phyloP scores from a whole-genome alignment of 1,140 invertebrate genomes.

The Pseudachorutes palmiensis region DNA sequence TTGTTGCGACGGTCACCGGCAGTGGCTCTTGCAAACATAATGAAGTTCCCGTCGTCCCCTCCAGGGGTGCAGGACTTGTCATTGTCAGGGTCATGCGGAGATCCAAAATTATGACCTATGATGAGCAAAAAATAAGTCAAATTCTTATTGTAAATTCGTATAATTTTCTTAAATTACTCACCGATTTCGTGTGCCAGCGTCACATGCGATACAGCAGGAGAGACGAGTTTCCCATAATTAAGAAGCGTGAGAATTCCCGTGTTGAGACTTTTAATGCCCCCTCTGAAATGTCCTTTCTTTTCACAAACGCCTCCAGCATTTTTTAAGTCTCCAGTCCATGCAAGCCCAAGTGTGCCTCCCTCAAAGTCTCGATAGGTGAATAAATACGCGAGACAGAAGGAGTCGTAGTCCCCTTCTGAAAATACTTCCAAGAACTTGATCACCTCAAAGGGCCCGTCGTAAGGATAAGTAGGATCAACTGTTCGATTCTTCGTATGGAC shows the following conservation, averaged over 20 bases:
- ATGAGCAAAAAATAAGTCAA: conserved; percentile 41
- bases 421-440: conserved; percentile 89
- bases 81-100: conserved; percentile 89
- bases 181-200: conserved; percentile 95
- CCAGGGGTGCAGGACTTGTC: conserved; percentile 59
- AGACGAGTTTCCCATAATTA: conserved; percentile 98
- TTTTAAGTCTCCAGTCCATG: conserved; percentile 92
- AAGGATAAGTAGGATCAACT: conserved; percentile 74
- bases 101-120: conserved; percentile 92
- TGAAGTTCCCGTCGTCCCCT: conserved; percentile 53
- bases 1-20: conserved; percentile 60
- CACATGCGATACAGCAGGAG: conserved; percentile 93
- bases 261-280: conserved; percentile 89
- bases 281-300: conserved; percentile 89
- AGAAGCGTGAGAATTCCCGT: conserved; percentile 96
- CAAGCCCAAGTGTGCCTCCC: conserved; percentile 93
- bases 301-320: conserved; percentile 90
- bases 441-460: conserved; percentile 85
- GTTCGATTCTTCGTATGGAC: conserved; percentile 76
- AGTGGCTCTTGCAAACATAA: conserved; percentile 54
- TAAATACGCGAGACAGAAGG: conserved; percentile 97
- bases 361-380: conserved; percentile 98
- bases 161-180: no score
- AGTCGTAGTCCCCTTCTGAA: conserved; percentile 95
- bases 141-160: no score